A percentile compares a stretch with the other conserved stretches of the same genome.
phyloP scores from a whole-genome alignment of 2,113 vertebrate genomes.

The Pelmatolapia mariae region DNA sequence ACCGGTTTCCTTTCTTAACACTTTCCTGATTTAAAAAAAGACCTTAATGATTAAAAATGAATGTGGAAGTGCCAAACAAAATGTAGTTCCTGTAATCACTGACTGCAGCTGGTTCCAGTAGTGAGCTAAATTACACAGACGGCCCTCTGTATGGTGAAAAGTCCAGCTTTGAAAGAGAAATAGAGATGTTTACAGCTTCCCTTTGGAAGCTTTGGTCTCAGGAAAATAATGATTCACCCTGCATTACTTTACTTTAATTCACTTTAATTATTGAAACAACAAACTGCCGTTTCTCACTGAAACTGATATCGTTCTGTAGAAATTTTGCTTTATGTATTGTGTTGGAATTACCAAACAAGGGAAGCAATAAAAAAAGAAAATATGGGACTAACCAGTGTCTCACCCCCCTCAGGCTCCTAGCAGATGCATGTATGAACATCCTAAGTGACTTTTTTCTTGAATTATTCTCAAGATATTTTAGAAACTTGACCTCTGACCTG shows the following conservation, averaged over 20 bases:
- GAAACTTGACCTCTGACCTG: background rate
- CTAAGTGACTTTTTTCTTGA: background rate
- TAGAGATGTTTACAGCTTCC: background rate
- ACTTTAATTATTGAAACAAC: background rate
- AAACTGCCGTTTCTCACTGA: background rate
- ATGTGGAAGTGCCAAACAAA: background rate
- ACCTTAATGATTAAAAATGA: background rate
- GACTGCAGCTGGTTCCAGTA: background rate
- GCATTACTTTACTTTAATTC: background rate
- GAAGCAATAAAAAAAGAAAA: background rate
- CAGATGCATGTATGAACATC: background rate
- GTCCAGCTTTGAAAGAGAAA: background rate
- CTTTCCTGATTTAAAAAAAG: background rate
- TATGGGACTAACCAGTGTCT: background rate
- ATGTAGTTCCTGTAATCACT: background rate
- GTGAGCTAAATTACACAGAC: background rate
- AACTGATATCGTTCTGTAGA: background rate
- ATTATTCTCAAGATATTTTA: background rate
- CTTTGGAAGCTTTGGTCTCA: background rate
- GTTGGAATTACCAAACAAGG: background rate
- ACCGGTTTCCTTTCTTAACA: background rate
- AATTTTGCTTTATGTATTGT: background rate
- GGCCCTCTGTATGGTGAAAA: background rate
- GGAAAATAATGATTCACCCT: background rate
- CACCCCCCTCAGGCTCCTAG: rapidly evolving